These are phyloP conservation scores for Megaptera novaeangliae DNA, from an alignment of 2,113 vertebrate species.

Conservation along the genomic window DNA sequence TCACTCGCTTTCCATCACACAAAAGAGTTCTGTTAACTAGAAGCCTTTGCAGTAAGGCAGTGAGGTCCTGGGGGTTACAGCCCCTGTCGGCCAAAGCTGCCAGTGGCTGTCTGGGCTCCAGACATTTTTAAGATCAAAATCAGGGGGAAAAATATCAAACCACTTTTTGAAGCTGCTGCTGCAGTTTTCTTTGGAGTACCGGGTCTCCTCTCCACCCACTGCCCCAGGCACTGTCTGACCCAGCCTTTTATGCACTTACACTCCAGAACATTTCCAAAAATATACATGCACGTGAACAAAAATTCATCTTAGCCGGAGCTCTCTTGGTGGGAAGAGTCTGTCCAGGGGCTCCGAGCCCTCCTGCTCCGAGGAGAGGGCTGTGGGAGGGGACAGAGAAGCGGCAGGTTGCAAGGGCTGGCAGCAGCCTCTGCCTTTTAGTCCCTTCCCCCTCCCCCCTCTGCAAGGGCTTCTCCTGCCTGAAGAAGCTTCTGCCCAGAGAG, in stretches of 20 bases:
- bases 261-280: constrained; percentile 63
- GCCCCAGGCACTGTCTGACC: constrained; percentile 72
- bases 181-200: constrained; percentile 68
- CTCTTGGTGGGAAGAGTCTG: neutral
- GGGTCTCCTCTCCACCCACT: constrained; percentile 47
- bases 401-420: accelerated
- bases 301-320: neutral
- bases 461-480: neutral
- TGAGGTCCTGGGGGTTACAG: constrained; percentile 58
- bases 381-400: neutral
- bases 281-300: constrained; percentile 21
- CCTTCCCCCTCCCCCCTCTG: neutral
- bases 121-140: constrained; percentile 79
- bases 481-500: neutral
- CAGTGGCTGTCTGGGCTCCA: constrained; percentile 73
- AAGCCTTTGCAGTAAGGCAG: constrained; percentile 54
- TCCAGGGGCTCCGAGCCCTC: neutral
- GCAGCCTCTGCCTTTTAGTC: too few species aligned
- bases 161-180: constrained; percentile 77
- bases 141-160: constrained; percentile 67
- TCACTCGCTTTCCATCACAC: neutral
- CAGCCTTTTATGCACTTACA: constrained; percentile 64
- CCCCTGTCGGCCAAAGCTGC: constrained; percentile 34
- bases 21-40: constrained; percentile 72
- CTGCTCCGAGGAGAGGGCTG: neutral